phyloP scores from a whole-genome alignment of 1,140 invertebrate genomes.

The Melanaphis sacchari region DNA sequence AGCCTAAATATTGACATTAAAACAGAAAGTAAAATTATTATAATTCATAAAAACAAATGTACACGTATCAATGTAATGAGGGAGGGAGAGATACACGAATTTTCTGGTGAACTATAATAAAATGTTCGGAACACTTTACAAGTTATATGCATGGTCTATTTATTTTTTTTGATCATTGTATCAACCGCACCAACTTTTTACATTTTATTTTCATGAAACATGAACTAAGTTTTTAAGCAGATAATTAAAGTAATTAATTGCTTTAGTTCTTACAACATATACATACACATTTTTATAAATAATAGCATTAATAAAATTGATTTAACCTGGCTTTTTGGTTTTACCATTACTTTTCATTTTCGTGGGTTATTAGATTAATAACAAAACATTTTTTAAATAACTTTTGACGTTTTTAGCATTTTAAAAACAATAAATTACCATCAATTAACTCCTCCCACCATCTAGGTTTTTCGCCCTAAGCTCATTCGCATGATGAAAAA shows the following conservation, averaged over 20 bases:
- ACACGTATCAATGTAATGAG: background rate
- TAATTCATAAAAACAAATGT: background rate
- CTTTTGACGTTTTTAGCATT: conserved; percentile 16
- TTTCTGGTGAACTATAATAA: background rate
- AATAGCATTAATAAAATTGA: conserved; percentile 7
- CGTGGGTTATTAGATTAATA: background rate
- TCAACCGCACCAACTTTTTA: background rate
- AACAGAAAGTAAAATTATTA: background rate
- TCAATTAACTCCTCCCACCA: background rate
- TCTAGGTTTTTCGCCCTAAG: background rate
- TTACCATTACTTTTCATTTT: background rate
- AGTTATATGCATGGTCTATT: background rate
- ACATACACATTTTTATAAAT: background rate
- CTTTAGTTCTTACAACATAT: background rate
- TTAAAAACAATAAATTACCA: conserved; percentile 7
- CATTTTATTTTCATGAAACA: background rate
- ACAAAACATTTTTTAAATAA: conserved; percentile 38
- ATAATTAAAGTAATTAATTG: background rate
- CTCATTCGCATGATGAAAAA: too few species aligned
- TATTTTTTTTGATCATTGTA: background rate
- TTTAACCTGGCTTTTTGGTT: background rate
- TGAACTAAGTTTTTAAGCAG: background rate
- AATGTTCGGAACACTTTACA: background rate
- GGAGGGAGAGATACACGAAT: background rate
- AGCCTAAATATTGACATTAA: background rate